A percentile compares a stretch with the other conserved stretches of the same genome.
Conservation (phyloP, 2,113 vertebrate species). For the Phoenicopterus ruber region DNA sequence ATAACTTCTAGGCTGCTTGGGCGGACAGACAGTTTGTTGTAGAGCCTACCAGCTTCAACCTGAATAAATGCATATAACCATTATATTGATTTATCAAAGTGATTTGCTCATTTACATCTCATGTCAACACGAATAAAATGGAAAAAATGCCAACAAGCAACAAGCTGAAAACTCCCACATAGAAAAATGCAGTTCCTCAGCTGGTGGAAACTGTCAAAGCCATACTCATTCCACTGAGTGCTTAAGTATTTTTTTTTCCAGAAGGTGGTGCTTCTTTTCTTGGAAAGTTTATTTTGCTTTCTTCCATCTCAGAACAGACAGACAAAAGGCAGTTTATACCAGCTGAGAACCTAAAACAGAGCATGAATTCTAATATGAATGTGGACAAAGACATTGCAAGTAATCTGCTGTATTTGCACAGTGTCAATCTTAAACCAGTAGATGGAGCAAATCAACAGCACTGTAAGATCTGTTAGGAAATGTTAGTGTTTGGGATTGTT, state of each 20-base stretch:
- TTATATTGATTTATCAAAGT: background rate
- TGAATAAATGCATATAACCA: constrained; percentile 36
- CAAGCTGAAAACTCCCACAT: background rate
- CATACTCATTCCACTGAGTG: accelerated
- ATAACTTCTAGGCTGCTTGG: constrained; percentile 87
- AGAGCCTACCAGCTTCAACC: constrained; percentile 94
- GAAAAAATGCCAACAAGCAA: background rate
- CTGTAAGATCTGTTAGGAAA: background rate
- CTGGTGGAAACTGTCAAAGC: background rate
- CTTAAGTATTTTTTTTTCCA: background rate
- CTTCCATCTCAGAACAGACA: background rate
- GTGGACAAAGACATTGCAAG: background rate
- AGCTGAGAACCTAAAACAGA: background rate
- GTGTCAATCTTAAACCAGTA: background rate
- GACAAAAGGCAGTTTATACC: background rate
- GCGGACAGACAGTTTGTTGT: constrained; percentile 89
- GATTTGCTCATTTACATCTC: background rate
- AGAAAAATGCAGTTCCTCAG: background rate
- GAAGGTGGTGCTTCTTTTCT: background rate
- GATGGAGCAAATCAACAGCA: constrained; percentile 12
- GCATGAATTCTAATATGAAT: background rate
- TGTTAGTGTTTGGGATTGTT: background rate
- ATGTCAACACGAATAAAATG: background rate
- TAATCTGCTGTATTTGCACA: background rate
- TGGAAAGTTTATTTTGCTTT: background rate